Evolutionary conservation across 2,888 invertebrate species (phyloP), one percentile per base, ranked within the genome.

Genomic region (Geophilus truncorum): DNA sequence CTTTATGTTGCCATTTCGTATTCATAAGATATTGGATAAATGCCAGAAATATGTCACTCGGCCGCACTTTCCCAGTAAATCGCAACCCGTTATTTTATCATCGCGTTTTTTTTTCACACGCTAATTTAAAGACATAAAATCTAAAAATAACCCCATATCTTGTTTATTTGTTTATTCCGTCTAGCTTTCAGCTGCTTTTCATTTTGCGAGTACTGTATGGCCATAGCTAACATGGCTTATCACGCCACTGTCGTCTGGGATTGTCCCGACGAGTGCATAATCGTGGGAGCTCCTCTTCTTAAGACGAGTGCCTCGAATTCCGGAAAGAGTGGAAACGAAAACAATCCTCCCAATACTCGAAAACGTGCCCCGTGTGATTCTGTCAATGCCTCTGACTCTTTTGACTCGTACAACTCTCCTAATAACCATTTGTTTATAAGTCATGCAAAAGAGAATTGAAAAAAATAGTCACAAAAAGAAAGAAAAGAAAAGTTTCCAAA

Each of bases 101-200:
- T n/a, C n/a, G n/a, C n/a, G n/a, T n/a, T n/a, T n/a, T n/a, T n/a
- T n/a, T n/a, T n/a, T n/a, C n/a, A n/a, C n/a, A n/a, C n/a, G n/a
- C n/a, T n/a, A n/a, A n/a, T n/a, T n/a, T n/a, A n/a, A n/a, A n/a
- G n/a, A n/a, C n/a, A n/a, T n/a, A n/a, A n/a, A n/a, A n/a, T n/a
- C n/a, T n/a, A n/a, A n/a, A n/a, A n/a, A n/a, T n/a, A n/a, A n/a
- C n/a, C n/a, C n/a, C 2, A 9, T 82, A 81, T 82, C 82, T 83
- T 80, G 32, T n/a, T n/a, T n/a, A n/a, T n/a, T n/a, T n/a, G n/a
- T n/a, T n/a, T n/a, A n/a, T n/a, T n/a, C n/a, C 80, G 90, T 90
- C 83, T 90, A 96, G 97, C 96, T 77, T 97, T 97, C 89, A 96
- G 95, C 86, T 94, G 94, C 93, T 97, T 97, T 89, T 95, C 97